Conservation (phyloP, 2,113 vertebrate species). For the Rhynchopsitta pachyrhyncha region DNA sequence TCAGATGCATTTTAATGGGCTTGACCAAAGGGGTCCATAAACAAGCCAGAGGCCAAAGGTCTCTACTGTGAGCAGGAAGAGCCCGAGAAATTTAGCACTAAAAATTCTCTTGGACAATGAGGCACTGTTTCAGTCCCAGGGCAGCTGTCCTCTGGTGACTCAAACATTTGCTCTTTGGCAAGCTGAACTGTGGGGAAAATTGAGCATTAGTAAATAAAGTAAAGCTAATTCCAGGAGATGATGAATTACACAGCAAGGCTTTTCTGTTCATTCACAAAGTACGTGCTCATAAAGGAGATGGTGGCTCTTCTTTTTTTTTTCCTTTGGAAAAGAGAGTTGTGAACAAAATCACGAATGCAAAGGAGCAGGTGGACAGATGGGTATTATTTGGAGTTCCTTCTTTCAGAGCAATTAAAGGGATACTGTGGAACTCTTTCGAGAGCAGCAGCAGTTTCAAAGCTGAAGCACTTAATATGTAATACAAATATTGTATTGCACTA, state of each 20-base stretch:
- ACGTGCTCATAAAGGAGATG: background rate
- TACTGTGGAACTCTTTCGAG: background rate
- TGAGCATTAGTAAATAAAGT: background rate
- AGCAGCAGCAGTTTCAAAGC: background rate
- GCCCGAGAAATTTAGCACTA: background rate
- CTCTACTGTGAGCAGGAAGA: background rate
- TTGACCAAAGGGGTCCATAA: background rate
- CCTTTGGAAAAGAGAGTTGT: background rate
- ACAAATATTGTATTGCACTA: too few species aligned
- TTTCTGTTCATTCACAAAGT: background rate
- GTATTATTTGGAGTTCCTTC: background rate
- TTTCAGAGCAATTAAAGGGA: background rate
- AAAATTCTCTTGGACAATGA: background rate
- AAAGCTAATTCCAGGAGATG: background rate
- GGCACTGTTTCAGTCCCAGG: background rate
- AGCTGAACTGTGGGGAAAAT: background rate
- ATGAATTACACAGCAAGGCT: background rate
- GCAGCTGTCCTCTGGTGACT: background rate
- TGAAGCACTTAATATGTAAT: background rate
- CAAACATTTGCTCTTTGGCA: background rate
- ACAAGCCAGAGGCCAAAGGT: background rate
- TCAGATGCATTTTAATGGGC: background rate
- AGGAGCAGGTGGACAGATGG: background rate
- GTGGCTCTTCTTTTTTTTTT: background rate
- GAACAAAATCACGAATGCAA: background rate